phyloP scores from a whole-genome alignment of 1,140 invertebrate species.

The Lepidurus arcticus region DNA sequence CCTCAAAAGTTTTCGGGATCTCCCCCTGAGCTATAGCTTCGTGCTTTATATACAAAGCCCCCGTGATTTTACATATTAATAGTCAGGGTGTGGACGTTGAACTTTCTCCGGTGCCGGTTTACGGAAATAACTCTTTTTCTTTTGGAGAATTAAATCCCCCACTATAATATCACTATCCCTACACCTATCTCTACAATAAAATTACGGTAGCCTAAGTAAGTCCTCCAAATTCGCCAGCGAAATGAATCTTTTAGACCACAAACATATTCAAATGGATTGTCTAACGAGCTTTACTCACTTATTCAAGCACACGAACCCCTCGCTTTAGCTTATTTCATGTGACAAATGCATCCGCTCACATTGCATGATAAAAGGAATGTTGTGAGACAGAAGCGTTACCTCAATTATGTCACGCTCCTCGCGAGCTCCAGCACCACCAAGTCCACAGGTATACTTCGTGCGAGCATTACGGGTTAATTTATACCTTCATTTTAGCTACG shows the following conservation, averaged over 20 bases:
- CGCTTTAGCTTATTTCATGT: not conserved
- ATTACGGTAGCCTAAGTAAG: no score
- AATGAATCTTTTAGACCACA: no score
- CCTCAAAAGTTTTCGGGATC: not conserved
- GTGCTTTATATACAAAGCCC: not conserved
- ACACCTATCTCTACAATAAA: no score
- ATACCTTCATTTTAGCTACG: not conserved
- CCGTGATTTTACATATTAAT: conserved; percentile 6
- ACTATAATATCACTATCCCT: no score
- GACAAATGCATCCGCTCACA: not conserved
- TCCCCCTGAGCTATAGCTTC: not conserved
- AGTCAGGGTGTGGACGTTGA: not conserved
- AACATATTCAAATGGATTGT: no score
- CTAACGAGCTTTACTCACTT: not conserved
- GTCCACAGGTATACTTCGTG: not conserved
- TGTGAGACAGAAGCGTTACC: not conserved
- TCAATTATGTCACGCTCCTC: conserved; percentile 2
- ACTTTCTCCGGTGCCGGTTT: not conserved
- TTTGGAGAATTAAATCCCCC: no score
- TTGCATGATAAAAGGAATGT: not conserved
- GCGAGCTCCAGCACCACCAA: not conserved
- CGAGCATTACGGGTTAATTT: not conserved
- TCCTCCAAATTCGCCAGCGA: no score
- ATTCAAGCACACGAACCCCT: not conserved
- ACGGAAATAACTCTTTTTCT: no score